phyloP scores from a whole-genome alignment of 2,888 invertebrate genomes.

The Thecophora atra region DNA sequence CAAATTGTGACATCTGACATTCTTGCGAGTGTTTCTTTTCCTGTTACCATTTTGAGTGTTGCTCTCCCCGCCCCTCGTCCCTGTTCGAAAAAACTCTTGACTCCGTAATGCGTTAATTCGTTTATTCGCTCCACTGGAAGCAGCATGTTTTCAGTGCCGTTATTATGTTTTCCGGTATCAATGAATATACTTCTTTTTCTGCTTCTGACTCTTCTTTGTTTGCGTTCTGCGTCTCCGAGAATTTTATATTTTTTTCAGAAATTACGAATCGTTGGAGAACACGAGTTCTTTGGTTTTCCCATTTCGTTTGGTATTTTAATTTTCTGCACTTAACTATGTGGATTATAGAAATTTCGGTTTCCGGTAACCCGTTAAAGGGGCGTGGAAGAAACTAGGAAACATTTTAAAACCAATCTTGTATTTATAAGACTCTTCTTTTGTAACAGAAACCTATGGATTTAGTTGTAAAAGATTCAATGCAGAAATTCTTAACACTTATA shows the following conservation, averaged over 20 bases:
- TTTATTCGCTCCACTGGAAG: slow-evolving; percentile 44
- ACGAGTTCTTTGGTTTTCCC: neutral
- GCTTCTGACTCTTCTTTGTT: neutral
- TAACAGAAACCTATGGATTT: no score
- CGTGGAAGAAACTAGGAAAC: no score
- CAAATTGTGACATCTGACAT: slow-evolving; percentile 67
- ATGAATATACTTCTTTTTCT: neutral
- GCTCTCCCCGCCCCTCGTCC: slow-evolving; percentile 11
- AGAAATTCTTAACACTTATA: no score
- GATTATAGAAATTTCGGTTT: neutral
- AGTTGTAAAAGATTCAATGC: no score
- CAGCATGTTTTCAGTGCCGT: slow-evolving; percentile 12
- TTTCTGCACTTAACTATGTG: neutral
- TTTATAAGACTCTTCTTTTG: no score
- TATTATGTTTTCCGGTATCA: slow-evolving; percentile 2
- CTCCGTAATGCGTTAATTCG: slow-evolving; percentile 53
- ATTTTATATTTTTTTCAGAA: neutral
- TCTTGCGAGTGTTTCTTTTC: slow-evolving; percentile 47
- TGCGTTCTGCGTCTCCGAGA: neutral
- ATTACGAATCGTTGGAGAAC: neutral
- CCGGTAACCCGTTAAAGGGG: neutral
- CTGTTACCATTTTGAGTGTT: slow-evolving; percentile 19
- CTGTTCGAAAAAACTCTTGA: slow-evolving; percentile 36
- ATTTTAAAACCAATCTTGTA: no score
- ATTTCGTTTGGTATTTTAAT: neutral